Conservation (phyloP, 2,797 vertebrate genomes). For the Geotrypetes seraphini region DNA sequence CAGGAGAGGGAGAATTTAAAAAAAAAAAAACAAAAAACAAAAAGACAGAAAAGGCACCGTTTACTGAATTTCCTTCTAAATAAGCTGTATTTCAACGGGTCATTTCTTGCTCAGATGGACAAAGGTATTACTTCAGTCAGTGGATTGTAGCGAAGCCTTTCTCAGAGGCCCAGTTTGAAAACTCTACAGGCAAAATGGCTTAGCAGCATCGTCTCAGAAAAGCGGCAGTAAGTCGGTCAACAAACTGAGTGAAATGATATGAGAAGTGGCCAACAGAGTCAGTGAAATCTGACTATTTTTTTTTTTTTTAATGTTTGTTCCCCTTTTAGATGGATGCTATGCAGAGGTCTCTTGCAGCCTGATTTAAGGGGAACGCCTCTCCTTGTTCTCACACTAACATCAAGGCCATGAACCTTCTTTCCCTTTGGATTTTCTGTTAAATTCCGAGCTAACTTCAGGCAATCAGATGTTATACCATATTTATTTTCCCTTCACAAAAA, state of each 20-base stretch:
- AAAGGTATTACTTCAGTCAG: slow-evolving; percentile 72
- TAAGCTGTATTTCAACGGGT: slow-evolving; percentile 66
- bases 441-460: too few relatives aligned
- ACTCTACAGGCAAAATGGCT: slow-evolving; percentile 54
- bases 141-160: slow-evolving; percentile 61
- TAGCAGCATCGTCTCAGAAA: slow-evolving; percentile 51
- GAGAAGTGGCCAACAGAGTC: slow-evolving; percentile 21
- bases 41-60: slow-evolving; percentile 49
- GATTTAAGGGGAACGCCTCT: too few relatives aligned
- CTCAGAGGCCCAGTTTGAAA: slow-evolving; percentile 58
- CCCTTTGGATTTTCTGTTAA: too few relatives aligned
- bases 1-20: too few relatives aligned
- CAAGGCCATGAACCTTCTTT: too few relatives aligned
- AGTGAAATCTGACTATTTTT: slow-evolving; percentile 1
- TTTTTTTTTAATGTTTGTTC: too few relatives aligned
- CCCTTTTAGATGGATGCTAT: too few relatives aligned
- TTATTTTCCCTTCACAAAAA: too few relatives aligned
- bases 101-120: slow-evolving; percentile 75
- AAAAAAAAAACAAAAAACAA: slow-evolving; percentile 23
- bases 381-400: too few relatives aligned
- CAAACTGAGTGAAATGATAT: slow-evolving; percentile 40
- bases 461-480: too few relatives aligned
- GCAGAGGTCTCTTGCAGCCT: too few relatives aligned
- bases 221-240: slow-evolving; percentile 34
- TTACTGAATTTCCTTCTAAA: slow-evolving; percentile 58